These are phyloP conservation scores for Drosophila kokeensis DNA, from an alignment of 2,888 invertebrate species.

Conservation along the genomic window DNA sequence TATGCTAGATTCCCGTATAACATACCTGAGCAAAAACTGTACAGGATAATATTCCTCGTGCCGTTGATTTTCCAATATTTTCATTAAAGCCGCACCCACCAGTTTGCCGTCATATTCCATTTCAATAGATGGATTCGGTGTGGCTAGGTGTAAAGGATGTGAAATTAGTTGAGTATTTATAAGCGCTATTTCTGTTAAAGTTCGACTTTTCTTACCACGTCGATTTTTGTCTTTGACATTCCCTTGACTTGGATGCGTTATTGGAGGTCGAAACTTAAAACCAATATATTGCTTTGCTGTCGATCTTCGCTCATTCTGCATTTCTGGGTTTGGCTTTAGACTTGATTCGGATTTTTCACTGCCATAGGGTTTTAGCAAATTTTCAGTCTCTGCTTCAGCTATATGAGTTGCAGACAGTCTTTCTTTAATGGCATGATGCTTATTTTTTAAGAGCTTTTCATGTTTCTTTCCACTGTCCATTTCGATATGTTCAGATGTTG, in stretches of 20 bases:
- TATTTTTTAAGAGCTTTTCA: neutral
- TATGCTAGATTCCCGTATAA: neutral
- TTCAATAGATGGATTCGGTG: neutral
- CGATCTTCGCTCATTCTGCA: neutral
- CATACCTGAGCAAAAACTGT: neutral
- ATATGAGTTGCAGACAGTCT: neutral
- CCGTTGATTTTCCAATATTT: neutral
- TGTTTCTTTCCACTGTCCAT: neutral
- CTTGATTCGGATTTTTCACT: neutral
- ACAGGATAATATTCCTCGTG: slow-evolving; percentile 1
- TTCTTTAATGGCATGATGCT: neutral
- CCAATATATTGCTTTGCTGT: neutral
- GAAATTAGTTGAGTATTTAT: neutral
- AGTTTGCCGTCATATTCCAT: neutral
- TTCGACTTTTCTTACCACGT: neutral
- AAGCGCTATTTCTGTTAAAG: neutral
- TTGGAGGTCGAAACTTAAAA: neutral
- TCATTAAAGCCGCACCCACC: neutral
- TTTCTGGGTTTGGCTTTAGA: neutral
- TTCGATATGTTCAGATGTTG: neutral
- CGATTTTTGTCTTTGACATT: neutral
- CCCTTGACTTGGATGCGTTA: neutral
- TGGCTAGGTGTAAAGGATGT: neutral
- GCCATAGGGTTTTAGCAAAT: neutral
- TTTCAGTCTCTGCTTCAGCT: neutral